Percentiles rank a stretch among this genome's conserved stretches.
Conservation (phyloP, 2,113 vertebrate genomes). For the Tricholaema leucomelas region DNA sequence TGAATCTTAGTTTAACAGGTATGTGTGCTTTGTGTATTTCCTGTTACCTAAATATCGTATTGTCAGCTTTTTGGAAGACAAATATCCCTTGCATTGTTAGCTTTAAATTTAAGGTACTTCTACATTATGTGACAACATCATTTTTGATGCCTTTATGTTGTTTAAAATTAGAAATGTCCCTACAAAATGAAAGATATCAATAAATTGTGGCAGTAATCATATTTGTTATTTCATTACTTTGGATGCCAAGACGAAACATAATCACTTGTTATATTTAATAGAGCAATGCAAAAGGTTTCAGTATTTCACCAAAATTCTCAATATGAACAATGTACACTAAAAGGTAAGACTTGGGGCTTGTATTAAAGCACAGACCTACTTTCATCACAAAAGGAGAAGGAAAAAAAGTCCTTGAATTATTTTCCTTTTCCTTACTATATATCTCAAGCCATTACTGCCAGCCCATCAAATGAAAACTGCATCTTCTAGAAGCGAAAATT, state of each 20-base stretch:
- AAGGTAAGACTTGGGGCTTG: conserved; percentile 14
- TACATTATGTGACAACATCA: neutral
- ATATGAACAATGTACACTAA: neutral
- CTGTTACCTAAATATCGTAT: neutral
- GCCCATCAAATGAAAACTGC: conserved; percentile 33
- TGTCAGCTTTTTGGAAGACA: neutral
- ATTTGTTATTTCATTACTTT: neutral
- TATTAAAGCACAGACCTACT: conserved; percentile 39
- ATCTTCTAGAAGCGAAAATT: conserved; percentile 53
- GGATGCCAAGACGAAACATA: neutral
- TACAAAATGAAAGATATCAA: neutral
- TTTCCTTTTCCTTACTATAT: conserved; percentile 7
- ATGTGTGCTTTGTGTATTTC: neutral
- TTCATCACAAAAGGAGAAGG: conserved; percentile 35
- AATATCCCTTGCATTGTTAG: neutral
- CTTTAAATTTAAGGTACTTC: neutral
- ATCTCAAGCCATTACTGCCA: conserved; percentile 28
- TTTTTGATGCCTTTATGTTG: neutral
- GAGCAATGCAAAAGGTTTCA: neutral
- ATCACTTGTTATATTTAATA: neutral
- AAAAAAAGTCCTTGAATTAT: neutral
- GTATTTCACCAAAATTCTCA: neutral
- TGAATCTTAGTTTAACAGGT: conserved; percentile 3
- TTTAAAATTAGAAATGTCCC: neutral
- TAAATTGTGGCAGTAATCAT: neutral